Base-by-base conservation (phyloP, 2,888 invertebrate species). In the Pristionchus entomophagus region DNA sequence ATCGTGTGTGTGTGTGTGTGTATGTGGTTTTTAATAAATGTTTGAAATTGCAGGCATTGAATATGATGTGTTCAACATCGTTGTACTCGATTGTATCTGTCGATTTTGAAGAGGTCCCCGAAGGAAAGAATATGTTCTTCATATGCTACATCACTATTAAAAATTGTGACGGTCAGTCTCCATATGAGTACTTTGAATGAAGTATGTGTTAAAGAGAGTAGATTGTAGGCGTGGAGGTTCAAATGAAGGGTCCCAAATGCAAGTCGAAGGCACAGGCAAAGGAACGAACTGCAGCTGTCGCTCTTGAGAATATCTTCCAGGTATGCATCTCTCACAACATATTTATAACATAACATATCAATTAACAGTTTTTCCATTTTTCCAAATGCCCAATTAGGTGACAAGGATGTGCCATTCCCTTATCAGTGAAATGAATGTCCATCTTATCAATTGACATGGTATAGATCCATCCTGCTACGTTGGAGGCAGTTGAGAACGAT, bases 381-480 rank as follows among this genome's bases (percentile, higher is more conserved):
- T 56, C 56, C 22, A 56, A 17, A 56, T 8, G n/a, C n/a, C 5
- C 17, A 56, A 56, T 22, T 22, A 56, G 56, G n/a, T n/a, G n/a
- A n/a, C n/a, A n/a, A n/a, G n/a, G n/a, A n/a, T n/a, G n/a, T n/a
- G n/a, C n/a, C n/a, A n/a, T n/a, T n/a, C n/a, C n/a, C n/a, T 56
- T 56, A 12, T 29, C n/a, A 32, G 19, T n/a, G 6, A 59, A 59
- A 22, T 26, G n/a, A 26, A 29, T 32, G 32, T 19, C n/a, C n/a
- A n/a, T n/a, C n/a, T n/a, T n/a, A n/a, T n/a, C n/a, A n/a, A 35
- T 19, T 35, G 38, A 19, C n/a, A n/a, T 49, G 29, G 3, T 49
- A 26, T n/a, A 80, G 80, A 41, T 80, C 51, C 80, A 80, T 80
- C 80, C 80, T 26, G 80, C 80, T 8, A 29, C 29, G 12, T 41